These are phyloP conservation scores for Pollenia angustigena DNA, from an alignment of 2,888 invertebrate genomes.

Conservation along the genomic window DNA sequence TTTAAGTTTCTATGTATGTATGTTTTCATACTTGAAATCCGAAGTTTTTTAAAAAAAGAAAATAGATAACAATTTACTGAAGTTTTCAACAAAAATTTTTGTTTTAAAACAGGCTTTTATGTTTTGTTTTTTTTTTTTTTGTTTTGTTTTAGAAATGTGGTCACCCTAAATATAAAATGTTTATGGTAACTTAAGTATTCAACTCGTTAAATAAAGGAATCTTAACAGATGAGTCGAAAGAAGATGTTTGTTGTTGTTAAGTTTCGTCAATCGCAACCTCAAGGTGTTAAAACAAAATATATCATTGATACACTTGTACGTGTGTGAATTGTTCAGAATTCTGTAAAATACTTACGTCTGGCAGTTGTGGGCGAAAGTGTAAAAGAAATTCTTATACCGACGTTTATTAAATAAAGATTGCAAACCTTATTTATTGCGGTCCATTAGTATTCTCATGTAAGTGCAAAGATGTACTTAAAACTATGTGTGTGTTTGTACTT, in stretches of 20 bases:
- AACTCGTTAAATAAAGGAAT: background rate
- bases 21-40: too few species aligned
- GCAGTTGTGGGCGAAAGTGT: background rate
- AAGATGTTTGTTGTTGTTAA: slow-evolving; percentile 13
- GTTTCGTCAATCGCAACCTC: slow-evolving; percentile 3
- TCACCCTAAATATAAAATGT: too few species aligned
- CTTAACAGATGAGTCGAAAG: background rate
- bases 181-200: too few species aligned
- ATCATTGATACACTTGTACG: background rate
- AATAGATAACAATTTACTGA: too few species aligned
- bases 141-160: too few species aligned
- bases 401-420: background rate
- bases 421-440: slow-evolving; percentile 12
- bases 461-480: background rate
- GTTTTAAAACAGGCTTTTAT: too few species aligned
- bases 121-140: too few species aligned
- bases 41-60: too few species aligned
- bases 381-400: background rate
- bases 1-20: too few species aligned
- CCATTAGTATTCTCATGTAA: background rate
- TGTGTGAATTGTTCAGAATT: background rate
- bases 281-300: slow-evolving; percentile 24
- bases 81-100: too few species aligned
- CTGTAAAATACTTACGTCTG: background rate
- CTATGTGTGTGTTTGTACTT: background rate